These are phyloP conservation scores for Eretmochelys imbricata DNA, from an alignment of 2,113 vertebrate genomes.

Conservation along the genomic window DNA sequence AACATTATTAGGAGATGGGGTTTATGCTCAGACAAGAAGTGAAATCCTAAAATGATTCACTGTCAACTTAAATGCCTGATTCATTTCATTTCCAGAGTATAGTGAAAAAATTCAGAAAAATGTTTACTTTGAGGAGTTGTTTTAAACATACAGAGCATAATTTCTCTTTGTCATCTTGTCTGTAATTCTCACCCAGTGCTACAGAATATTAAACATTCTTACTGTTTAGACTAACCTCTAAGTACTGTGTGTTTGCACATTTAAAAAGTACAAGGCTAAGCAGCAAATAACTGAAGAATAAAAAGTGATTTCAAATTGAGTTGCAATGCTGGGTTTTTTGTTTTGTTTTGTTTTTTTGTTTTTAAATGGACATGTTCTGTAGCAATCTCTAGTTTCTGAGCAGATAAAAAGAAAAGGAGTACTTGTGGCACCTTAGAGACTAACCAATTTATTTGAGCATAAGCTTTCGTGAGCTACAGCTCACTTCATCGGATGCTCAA, in stretches of 20 bases:
- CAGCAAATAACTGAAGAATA: not conserved
- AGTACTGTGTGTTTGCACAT: not conserved
- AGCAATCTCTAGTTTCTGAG: not conserved
- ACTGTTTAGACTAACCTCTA: not conserved
- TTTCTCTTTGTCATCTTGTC: not conserved
- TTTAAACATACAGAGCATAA: accelerated
- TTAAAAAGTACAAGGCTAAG: not conserved
- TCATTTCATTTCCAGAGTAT: not conserved
- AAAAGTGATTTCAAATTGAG: not conserved
- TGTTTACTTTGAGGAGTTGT: not conserved
- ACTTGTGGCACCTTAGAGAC: too few relatives aligned
- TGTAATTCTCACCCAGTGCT: accelerated
- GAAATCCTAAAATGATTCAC: slow-evolving; percentile 8
- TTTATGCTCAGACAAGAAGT: not conserved
- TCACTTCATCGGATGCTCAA: too few relatives aligned
- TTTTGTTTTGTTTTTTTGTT: too few relatives aligned
- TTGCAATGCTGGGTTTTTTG: not conserved
- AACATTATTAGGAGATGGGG: not conserved
- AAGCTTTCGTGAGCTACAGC: too few relatives aligned
- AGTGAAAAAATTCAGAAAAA: not conserved
- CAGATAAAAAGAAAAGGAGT: not conserved
- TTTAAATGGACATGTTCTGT: not conserved
- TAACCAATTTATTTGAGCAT: too few relatives aligned
- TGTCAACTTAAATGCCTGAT: not conserved
- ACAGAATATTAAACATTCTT: not conserved